Evolutionary conservation across 2,888 invertebrate genomes (phyloP).

Genomic region (Polietes domitor): DNA sequence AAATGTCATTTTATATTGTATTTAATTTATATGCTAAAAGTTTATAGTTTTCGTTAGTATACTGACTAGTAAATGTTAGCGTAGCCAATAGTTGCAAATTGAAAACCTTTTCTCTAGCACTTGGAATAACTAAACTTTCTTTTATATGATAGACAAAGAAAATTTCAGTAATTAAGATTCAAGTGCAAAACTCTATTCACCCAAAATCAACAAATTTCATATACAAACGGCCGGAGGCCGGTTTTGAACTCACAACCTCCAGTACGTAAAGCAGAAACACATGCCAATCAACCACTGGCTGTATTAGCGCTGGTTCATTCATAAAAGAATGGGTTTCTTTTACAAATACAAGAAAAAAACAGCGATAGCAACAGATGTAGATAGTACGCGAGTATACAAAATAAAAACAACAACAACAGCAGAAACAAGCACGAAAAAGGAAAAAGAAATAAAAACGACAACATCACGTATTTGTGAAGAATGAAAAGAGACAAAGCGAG

Average conservation of each 20-base stretch:
- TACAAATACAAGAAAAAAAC: not conserved
- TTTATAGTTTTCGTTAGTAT: slow-evolving; percentile 53
- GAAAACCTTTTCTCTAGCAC: slow-evolving; percentile 57
- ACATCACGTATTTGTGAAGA: not conserved
- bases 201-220: not conserved
- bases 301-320: not conserved
- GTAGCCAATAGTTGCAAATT: slow-evolving; percentile 60
- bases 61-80: slow-evolving; percentile 54
- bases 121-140: slow-evolving; percentile 41
- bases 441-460: not conserved
- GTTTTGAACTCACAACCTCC: slow-evolving; percentile 33
- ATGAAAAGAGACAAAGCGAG: not conserved
- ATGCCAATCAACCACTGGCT: slow-evolving; percentile 33
- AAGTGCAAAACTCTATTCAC: slow-evolving; percentile 30
- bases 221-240: not conserved
- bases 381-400: too few species aligned
- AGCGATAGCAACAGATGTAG: slow-evolving; percentile 6
- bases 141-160: slow-evolving; percentile 53
- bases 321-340: not conserved
- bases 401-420: not conserved
- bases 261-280: slow-evolving; percentile 7
- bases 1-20: not conserved
- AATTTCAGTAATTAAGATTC: slow-evolving; percentile 29
- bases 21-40: not conserved
- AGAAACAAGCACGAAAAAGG: not conserved